Conservation (phyloP, 2,888 invertebrate genomes). For the Mamestra brassicae region DNA sequence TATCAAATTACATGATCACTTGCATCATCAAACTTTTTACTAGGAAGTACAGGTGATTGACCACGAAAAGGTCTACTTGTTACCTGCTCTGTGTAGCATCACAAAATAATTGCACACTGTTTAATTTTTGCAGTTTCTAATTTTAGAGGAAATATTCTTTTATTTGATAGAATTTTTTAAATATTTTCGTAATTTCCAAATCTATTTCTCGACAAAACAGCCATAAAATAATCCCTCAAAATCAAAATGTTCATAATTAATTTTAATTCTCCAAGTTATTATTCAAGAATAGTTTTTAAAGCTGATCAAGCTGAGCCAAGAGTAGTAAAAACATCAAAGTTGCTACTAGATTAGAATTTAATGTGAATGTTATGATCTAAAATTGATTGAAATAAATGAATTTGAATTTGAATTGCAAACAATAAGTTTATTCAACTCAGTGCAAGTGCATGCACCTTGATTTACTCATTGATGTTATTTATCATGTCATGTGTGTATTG, state of each 20-base stretch:
- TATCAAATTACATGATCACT: slow-evolving; percentile 40
- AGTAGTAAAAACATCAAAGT: background rate
- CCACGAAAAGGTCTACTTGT: slow-evolving; percentile 20
- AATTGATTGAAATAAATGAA: no score
- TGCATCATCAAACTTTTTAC: slow-evolving; percentile 32
- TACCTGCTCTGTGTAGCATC: slow-evolving; percentile 23
- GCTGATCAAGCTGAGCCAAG: background rate
- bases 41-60: slow-evolving; percentile 31
- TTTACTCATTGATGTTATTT: background rate
- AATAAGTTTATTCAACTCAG: background rate
- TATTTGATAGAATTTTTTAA: background rate
- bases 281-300: background rate
- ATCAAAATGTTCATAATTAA: background rate
- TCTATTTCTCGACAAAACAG: no score
- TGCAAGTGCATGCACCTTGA: background rate
- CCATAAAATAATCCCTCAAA: background rate
- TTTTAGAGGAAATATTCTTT: background rate
- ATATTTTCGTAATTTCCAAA: background rate
- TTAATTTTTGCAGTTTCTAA: background rate
- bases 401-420: background rate
- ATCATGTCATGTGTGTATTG: background rate
- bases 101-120: slow-evolving; percentile 25
- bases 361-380: no score
- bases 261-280: background rate
- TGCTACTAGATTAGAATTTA: background rate